Percentiles rank a stretch among this genome's conserved stretches.
These are phyloP conservation scores for Eristalinus aeneus DNA, from an alignment of 2,888 invertebrate species.

Conservation along the genomic window DNA sequence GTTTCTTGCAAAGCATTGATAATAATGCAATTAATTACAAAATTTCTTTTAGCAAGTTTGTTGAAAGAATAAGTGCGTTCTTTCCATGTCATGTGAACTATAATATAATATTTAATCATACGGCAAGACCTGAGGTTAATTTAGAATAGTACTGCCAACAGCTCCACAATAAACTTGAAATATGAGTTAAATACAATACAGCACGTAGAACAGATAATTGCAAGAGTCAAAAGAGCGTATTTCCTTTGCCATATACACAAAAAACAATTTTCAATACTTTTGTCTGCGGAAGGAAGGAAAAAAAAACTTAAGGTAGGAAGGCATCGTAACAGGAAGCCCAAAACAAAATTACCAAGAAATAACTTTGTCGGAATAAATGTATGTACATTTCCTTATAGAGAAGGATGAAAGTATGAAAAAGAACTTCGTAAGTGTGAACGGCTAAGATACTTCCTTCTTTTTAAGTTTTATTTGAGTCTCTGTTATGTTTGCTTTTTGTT, in stretches of 20 bases:
- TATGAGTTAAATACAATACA: too few species aligned
- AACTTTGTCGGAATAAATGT: slow-evolving; percentile 48
- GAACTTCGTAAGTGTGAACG: slow-evolving; percentile 29
- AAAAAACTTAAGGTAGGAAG: slow-evolving; percentile 3
- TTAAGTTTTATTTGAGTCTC: slow-evolving; percentile 28
- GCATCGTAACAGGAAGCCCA: slow-evolving; percentile 21
- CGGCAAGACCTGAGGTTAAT: too few species aligned
- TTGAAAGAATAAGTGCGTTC: too few species aligned
- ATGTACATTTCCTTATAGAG: slow-evolving; percentile 40
- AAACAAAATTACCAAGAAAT: slow-evolving; percentile 38
- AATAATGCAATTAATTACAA: too few species aligned
- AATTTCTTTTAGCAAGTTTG: too few species aligned
- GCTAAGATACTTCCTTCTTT: slow-evolving; percentile 24
- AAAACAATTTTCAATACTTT: background rate
- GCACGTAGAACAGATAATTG: too few species aligned
- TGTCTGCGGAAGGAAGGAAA: background rate
- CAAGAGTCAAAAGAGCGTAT: too few species aligned
- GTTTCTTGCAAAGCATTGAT: too few species aligned
- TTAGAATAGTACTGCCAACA: too few species aligned
- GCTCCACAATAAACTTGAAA: too few species aligned
- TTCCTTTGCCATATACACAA: background rate
- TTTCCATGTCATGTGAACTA: too few species aligned
- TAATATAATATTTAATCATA: too few species aligned
- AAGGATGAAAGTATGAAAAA: slow-evolving; percentile 31
- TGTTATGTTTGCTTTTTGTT: background rate